Evolutionary conservation across 2,797 vertebrate species (phyloP), one percentile per base, ranked within the genome.

Genomic region (Toxotes lorentzi): DNA sequence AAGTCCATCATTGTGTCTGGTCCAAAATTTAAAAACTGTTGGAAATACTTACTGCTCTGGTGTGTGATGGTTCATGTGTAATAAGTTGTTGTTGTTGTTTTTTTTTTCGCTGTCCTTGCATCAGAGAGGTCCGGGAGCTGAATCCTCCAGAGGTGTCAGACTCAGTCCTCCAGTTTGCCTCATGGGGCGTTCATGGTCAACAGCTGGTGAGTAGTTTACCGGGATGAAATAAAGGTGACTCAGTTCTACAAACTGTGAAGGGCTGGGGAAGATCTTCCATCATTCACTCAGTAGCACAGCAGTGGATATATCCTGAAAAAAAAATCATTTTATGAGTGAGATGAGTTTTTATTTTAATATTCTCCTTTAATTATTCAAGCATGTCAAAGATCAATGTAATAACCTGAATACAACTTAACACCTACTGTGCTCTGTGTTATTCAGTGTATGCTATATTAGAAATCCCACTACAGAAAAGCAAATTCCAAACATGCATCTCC

Each of bases 131-230:
- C 40, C 79, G 74, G 63, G 94, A 95, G 92, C 84, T 96, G 72
- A 95, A 95, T 73, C 94, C 94, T 65, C 95, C 95, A 0, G 95
- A 95, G 78, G 94, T 95, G n/a, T 89, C 92, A 0, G 87, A 95
- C 72, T 93, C 94, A 0, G 87, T 94, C 30, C 93, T 96, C 21
- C 95, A 95, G 93, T 95, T 95, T 65, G 95, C 95, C 53, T 95
- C 95, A 0, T 96, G 95, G 95, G 95, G 95, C 14, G 73, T 93
- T 76, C 85, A 71, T 0, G 89, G 90, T 43, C 95, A 95, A 82
- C 95, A 95, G 89, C 84, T 96, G 92, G 95, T 96, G 80, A 92
- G 93, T 86, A 14, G 11, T 24, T 48, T 23, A 23, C 32, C 38
- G 27, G 11, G 21, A n/a, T 19, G n/a, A 16, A 27, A 34, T 16